A percentile compares a stretch with the other conserved stretches of the same genome.
Evolutionary conservation across 2,113 vertebrate genomes (phyloP).

Genomic region (Formicarius rufipectus): DNA sequence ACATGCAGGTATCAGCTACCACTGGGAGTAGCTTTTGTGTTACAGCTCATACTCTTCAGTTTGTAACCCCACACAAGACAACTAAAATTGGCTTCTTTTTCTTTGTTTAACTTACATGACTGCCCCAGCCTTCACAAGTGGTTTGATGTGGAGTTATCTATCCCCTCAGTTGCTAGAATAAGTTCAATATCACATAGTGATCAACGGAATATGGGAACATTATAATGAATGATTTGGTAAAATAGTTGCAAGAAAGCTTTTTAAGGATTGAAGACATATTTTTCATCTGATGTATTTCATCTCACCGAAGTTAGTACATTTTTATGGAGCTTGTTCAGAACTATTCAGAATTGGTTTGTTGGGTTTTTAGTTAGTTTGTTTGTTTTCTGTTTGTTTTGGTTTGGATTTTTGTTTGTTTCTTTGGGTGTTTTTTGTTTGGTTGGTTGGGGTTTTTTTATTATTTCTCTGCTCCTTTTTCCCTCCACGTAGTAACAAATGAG

Average conservation of each 20-base stretch:
- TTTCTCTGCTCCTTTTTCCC: neutral
- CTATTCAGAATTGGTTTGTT: neutral
- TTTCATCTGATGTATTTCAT: neutral
- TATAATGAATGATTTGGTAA: neutral
- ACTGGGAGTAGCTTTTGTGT: neutral
- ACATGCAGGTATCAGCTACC: neutral
- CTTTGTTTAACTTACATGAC: neutral
- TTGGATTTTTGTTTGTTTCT: too few species aligned
- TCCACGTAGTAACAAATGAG: neutral
- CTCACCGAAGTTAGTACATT: neutral
- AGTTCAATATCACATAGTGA: neutral
- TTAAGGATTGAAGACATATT: neutral
- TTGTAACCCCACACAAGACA: neutral
- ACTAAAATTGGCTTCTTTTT: neutral
- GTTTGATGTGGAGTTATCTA: neutral
- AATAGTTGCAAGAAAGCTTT: neutral
- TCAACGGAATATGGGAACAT: neutral
- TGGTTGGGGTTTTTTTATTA: too few species aligned
- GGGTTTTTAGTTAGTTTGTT: too few species aligned
- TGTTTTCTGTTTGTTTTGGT: too few species aligned
- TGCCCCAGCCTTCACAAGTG: neutral
- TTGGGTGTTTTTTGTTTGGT: too few species aligned
- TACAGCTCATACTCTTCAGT: neutral
- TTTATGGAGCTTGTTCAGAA: neutral
- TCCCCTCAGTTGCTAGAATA: neutral